Evolutionary conservation across 35 echinoderm and acorn worm species (phyloP).

Genomic region (Heliocidaris erythrogramma): DNA sequence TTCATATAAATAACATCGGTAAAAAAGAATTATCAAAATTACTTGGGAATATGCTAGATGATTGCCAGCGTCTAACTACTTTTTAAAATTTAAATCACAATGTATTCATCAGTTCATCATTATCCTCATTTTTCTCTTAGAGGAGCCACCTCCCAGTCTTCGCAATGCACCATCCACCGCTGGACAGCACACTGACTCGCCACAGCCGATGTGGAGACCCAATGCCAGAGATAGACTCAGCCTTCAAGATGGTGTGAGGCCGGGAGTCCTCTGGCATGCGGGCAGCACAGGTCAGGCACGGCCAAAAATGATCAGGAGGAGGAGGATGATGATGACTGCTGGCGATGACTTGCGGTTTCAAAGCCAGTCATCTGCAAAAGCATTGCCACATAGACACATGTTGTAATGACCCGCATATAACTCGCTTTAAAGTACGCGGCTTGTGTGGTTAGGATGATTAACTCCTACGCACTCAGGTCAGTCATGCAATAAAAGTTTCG

Average conservation of each 20-base stretch:
- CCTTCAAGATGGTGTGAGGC: neutral
- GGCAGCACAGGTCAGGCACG: neutral
- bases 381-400: neutral
- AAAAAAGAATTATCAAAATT: neutral
- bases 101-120: too few relatives aligned
- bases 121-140: too few relatives aligned
- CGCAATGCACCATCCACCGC: too few relatives aligned
- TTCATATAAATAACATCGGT: neutral
- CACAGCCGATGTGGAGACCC: neutral
- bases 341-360: neutral
- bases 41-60: neutral
- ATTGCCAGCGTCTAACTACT: too few relatives aligned
- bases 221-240: neutral
- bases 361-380: slow-evolving; percentile 4
- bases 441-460: neutral
- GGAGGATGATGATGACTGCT: neutral
- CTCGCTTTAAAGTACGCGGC: neutral
- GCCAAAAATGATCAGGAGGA: neutral
- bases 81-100: too few relatives aligned
- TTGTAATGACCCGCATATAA: neutral
- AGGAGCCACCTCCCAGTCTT: too few relatives aligned
- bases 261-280: neutral
- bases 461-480: neutral
- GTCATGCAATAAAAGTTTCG: neutral
- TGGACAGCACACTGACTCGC: neutral